These are phyloP conservation scores for Orchesella cincta DNA, from an alignment of 1,140 invertebrate genomes.

Conservation along the genomic window DNA sequence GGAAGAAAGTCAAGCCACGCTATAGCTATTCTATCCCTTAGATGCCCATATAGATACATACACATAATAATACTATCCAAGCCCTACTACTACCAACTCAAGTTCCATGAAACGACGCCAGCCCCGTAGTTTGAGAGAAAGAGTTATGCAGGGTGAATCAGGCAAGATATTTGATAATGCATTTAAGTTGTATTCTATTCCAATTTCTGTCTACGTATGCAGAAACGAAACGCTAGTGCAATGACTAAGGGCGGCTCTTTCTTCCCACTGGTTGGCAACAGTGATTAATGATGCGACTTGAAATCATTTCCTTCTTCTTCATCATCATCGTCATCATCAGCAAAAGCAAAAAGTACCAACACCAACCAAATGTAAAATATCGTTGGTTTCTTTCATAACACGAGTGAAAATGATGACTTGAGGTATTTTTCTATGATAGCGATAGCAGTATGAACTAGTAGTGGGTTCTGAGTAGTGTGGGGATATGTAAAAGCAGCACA, in stretches of 20 bases:
- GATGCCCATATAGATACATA: too few species aligned
- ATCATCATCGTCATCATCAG: constrained; percentile 29
- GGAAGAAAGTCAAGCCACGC: too few species aligned
- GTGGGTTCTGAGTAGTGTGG: background rate
- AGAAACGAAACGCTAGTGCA: background rate
- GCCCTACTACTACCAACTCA: too few species aligned
- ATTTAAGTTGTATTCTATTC: constrained; percentile 19
- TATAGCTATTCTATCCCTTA: too few species aligned
- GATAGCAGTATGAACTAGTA: background rate
- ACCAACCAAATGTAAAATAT: constrained; percentile 34
- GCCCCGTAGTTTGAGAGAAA: too few species aligned
- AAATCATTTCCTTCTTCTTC: constrained; percentile 43
- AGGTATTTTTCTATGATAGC: background rate
- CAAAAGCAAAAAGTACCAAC: background rate
- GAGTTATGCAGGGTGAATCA: constrained; percentile 7
- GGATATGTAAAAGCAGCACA: background rate
- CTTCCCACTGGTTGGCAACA: constrained; percentile 25
- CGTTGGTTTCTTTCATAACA: background rate
- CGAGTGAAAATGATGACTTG: background rate
- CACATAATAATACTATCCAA: too few species aligned
- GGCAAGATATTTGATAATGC: constrained; percentile 11
- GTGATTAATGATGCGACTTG: constrained; percentile 45
- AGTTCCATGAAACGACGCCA: too few species aligned
- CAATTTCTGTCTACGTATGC: constrained; percentile 26
- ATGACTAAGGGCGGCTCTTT: background rate